Conservation (phyloP, 2,888 invertebrate genomes). For the Drosophila imparisetae region DNA sequence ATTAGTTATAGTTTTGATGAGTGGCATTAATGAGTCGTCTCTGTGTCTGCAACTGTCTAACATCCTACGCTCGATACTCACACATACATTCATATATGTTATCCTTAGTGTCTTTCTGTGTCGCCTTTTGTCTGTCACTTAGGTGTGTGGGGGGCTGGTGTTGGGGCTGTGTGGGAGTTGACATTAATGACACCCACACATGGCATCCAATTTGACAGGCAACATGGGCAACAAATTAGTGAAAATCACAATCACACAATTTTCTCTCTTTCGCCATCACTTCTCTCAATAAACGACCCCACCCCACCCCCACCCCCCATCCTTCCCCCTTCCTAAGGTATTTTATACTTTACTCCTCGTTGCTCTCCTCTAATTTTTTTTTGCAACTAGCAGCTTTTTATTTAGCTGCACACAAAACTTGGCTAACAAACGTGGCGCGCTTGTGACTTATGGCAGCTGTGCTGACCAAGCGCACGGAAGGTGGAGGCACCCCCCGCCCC, state of each 20-base stretch:
- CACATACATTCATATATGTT: neutral
- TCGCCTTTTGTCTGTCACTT: slow-evolving; percentile 36
- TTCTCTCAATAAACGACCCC: neutral
- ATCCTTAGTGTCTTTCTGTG: slow-evolving; percentile 50
- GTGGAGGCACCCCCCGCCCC: neutral
- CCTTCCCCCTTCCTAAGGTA: neutral
- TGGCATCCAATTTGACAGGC: slow-evolving; percentile 78
- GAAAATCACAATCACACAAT: slow-evolving; percentile 63
- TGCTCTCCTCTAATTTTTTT: neutral
- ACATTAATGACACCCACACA: slow-evolving; percentile 78
- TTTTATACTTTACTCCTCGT: slow-evolving; percentile 10
- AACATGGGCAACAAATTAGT: slow-evolving; percentile 76
- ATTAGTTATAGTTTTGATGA: slow-evolving; percentile 79
- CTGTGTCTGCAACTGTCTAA: slow-evolving; percentile 70
- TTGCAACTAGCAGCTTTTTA: slow-evolving; percentile 2
- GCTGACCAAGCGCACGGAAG: slow-evolving; percentile 56
- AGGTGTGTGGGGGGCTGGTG: neutral
- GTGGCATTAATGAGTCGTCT: slow-evolving; percentile 80
- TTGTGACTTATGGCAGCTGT: slow-evolving; percentile 74
- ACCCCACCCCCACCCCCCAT: neutral
- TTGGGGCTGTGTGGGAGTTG: slow-evolving; percentile 29
- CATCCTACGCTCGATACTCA: slow-evolving; percentile 18
- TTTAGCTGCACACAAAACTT: slow-evolving; percentile 8
- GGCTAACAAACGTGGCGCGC: slow-evolving; percentile 18
- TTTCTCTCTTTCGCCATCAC: slow-evolving; percentile 21